These are phyloP conservation scores for Marmota monax DNA, from an alignment of 2,113 vertebrate species.

Conservation along the genomic window DNA sequence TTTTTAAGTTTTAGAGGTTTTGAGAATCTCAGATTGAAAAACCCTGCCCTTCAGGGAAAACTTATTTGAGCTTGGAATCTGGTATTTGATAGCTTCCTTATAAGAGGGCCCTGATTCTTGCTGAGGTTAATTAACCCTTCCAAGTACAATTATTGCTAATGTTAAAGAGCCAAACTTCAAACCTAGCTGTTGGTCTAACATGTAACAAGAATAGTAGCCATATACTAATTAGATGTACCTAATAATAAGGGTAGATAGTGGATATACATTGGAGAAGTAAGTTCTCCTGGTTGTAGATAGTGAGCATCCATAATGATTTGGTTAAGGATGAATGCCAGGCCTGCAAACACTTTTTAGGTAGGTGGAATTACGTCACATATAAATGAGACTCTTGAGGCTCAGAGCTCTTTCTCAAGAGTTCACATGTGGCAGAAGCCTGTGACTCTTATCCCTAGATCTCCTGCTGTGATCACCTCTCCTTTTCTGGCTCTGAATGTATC, in stretches of 20 bases:
- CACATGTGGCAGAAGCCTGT: background rate
- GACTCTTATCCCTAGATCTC: background rate
- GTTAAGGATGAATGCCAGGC: background rate
- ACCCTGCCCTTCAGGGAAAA: background rate
- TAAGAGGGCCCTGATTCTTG: background rate
- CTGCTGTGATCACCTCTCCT: background rate
- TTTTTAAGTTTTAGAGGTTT: constrained; percentile 25
- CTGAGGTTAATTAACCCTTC: background rate
- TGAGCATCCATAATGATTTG: background rate
- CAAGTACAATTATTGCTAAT: background rate
- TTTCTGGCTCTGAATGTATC: background rate
- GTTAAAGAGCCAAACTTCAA: background rate
- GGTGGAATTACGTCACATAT: background rate
- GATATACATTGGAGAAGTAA: background rate
- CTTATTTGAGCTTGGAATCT: background rate
- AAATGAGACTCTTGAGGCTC: background rate
- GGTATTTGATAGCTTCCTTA: background rate
- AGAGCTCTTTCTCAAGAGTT: background rate
- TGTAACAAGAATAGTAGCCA: background rate
- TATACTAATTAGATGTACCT: background rate
- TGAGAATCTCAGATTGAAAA: background rate
- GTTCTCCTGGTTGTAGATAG: background rate
- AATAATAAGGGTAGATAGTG: background rate
- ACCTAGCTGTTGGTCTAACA: background rate
- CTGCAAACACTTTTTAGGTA: background rate